These are phyloP conservation scores for Triplophysa bombifrons DNA, from an alignment of 2,797 vertebrate species.

Conservation along the genomic window DNA sequence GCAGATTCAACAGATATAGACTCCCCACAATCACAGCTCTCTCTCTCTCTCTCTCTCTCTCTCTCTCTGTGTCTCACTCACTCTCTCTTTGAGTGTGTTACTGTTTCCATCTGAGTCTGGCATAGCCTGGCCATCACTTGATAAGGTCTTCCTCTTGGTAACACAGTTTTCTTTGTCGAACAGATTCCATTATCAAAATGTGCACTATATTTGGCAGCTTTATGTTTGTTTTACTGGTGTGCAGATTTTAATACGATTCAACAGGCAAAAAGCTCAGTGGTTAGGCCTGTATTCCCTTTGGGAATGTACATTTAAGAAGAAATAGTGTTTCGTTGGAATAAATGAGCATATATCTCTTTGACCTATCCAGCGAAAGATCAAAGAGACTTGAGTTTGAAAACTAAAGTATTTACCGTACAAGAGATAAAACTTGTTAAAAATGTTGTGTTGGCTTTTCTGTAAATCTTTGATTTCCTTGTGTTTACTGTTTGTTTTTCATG, in stretches of 20 bases:
- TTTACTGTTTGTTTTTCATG: constrained; percentile 58
- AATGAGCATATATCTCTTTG: constrained; percentile 23
- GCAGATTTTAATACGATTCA: constrained; percentile 55
- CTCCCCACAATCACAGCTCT: constrained; percentile 63
- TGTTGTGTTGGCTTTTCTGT: constrained; percentile 9
- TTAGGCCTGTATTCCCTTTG: constrained; percentile 13
- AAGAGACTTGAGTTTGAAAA: not conserved
- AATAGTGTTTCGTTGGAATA: constrained; percentile 44
- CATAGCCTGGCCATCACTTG: constrained; percentile 65
- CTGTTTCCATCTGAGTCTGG: constrained; percentile 39
- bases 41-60: constrained; percentile 26
- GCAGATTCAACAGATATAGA: constrained; percentile 73
- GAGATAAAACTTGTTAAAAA: not conserved
- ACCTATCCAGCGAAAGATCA: constrained; percentile 28
- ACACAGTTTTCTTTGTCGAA: constrained; percentile 64
- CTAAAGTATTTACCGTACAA: constrained; percentile 4
- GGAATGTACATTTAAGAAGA: constrained; percentile 38
- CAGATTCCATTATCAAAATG: constrained; percentile 53
- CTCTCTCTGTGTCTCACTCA: not conserved
- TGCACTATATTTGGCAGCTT: constrained; percentile 53
- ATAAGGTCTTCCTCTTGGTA: constrained; percentile 73
- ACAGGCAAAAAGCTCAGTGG: constrained; percentile 47
- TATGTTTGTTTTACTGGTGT: constrained; percentile 67
- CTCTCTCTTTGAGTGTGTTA: constrained; percentile 40
- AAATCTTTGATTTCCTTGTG: constrained; percentile 49